A percentile compares a stretch with the other conserved stretches of the same genome.
These are phyloP conservation scores for Clarias gariepinus DNA, from an alignment of 2,113 vertebrate genomes.

Conservation along the genomic window DNA sequence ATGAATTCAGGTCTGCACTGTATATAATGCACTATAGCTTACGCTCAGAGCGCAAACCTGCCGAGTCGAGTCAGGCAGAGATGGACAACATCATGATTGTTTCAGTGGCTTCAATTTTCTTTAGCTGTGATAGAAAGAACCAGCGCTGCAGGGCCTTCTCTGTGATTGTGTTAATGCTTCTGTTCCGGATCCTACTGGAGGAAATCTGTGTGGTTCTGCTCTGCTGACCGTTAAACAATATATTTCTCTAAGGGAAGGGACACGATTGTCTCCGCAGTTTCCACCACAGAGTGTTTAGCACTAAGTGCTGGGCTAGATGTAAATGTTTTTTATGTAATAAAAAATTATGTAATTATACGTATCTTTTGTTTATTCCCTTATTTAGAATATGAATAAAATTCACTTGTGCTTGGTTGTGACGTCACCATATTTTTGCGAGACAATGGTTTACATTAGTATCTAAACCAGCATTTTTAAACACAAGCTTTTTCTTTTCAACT, in stretches of 20 bases:
- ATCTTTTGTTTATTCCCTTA: not conserved
- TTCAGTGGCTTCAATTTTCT: not conserved
- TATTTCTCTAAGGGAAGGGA: not conserved
- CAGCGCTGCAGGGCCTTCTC: not conserved
- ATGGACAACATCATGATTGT: not conserved
- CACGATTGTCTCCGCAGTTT: not conserved
- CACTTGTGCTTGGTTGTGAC: no score
- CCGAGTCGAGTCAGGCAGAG: not conserved
- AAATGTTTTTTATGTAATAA: not conserved
- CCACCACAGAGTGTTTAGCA: not conserved
- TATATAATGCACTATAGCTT: no score
- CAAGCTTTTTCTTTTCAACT: no score
- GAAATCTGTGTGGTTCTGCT: not conserved
- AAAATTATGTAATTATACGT: no score
- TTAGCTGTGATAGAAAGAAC: not conserved
- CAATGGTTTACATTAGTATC: no score
- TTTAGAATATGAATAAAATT: not conserved
- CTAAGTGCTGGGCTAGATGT: not conserved
- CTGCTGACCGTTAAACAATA: not conserved
- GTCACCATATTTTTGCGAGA: no score
- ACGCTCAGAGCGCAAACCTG: not conserved
- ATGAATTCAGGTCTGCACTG: not conserved
- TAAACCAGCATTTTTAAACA: no score
- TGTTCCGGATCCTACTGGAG: not conserved
- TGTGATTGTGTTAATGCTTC: not conserved